Evolutionary conservation across 2,797 vertebrate genomes (phyloP).

Genomic region (Melanotaenia boesemani): DNA sequence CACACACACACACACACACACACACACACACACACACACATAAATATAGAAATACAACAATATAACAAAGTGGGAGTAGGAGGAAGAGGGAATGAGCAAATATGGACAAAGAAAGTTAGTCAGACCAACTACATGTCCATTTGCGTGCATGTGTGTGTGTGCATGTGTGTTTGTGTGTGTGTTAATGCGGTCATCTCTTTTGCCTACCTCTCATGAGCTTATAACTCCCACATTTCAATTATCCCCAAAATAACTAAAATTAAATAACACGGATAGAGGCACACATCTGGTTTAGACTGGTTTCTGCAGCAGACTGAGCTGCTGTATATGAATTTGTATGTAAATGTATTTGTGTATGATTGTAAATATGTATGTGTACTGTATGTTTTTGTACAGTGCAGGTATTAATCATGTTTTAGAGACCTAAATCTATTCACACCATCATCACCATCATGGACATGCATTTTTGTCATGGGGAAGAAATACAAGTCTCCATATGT

Average conservation of each 20-base stretch:
- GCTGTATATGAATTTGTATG: conserved; percentile 3
- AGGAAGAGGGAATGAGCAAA: conserved; percentile 52
- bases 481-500: background rate
- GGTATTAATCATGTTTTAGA: background rate
- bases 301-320: conserved; percentile 22
- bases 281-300: conserved; percentile 10
- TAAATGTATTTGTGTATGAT: background rate
- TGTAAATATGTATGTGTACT: background rate
- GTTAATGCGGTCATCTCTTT: conserved; percentile 12
- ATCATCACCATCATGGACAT: background rate
- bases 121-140: conserved; percentile 1
- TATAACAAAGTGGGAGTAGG: conserved; percentile 41
- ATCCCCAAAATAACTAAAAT: conserved; percentile 36
- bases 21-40: conserved; percentile 31
- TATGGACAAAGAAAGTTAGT: conserved; percentile 55
- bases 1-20: conserved; percentile 29
- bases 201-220: conserved; percentile 17
- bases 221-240: conserved; percentile 29
- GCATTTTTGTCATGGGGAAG: background rate
- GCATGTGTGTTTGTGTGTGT: conserved; percentile 6
- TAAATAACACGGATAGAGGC: conserved; percentile 12
- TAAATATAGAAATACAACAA: conserved; percentile 51
- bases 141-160: conserved; percentile 1
- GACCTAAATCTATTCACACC: conserved; percentile 7
- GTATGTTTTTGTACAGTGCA: background rate